Evolutionary conservation across 2,113 vertebrate genomes (phyloP), one percentile per base, ranked within the genome.

Genomic region (Engystomops pustulosus): DNA sequence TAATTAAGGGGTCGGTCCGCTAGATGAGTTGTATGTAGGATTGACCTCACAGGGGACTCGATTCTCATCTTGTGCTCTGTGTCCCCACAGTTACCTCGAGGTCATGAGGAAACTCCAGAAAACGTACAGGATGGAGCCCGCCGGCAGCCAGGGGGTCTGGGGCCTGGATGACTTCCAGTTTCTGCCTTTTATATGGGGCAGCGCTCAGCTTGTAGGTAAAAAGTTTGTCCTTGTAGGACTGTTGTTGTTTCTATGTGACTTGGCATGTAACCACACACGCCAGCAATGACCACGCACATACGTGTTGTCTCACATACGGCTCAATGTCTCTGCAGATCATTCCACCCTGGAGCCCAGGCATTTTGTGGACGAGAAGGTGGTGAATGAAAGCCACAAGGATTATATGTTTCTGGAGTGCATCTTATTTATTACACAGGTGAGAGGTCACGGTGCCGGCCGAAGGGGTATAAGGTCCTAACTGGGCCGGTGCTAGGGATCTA

Each of bases 121-220:
- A 87, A 96, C 95, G 0, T 99, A 99, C 91, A 92, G 98, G 82
- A 99, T 99, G 97, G 98, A 99, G 89, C 98, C 98, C 0, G 97
- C 98, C 0, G 97, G 98, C 69, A 99, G 98, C 91, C 98, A 99
- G 89, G 98, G 98, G 0, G 98, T 99, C 80, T 99, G 98, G 98
- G 97, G 98, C 80, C 94, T 99, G 85, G 97, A 99, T 2, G 97
- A 99, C 90, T 99, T 99, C 90, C 98, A 99, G 49, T 99, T 99
- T 68, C 92, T 99, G 15, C 98, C 98, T 85, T 99, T 99, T 91
- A 97, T 99, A 86, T 99, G 98, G 97, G 98, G 98, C 86, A 99
- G 97, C 81, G 94, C 97, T 1, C 98, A 99, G 89, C 95, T 99
- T 70, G 88, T 99, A 94, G 95, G 95, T 96, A 93, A 86, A 81